Evolutionary conservation across 2,888 invertebrate genomes (phyloP).

Genomic region (Suillia variegata): DNA sequence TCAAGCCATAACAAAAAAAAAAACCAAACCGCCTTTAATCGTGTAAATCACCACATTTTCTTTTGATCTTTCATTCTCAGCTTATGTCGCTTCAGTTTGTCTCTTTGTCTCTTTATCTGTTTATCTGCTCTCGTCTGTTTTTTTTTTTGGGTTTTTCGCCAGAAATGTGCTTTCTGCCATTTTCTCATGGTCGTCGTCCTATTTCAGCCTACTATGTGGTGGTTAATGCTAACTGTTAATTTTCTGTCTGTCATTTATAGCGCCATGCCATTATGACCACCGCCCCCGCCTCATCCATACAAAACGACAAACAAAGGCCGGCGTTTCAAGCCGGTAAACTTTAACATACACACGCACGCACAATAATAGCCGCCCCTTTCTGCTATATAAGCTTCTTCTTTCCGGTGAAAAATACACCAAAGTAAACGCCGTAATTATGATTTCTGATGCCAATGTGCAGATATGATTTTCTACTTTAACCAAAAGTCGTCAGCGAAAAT

Average conservation of each 20-base stretch:
- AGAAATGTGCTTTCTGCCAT: too few relatives aligned
- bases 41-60: too few relatives aligned
- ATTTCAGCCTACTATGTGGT: neutral
- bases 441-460: constrained; percentile 18
- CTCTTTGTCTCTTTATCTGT: constrained; percentile 1
- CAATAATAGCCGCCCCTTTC: neutral
- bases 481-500: too few relatives aligned
- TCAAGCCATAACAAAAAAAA: too few relatives aligned
- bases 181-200: too few relatives aligned
- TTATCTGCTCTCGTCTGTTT: too few relatives aligned
- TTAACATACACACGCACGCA: too few relatives aligned
- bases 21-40: too few relatives aligned
- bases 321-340: too few relatives aligned
- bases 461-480: constrained; percentile 14
- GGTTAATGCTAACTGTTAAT: neutral
- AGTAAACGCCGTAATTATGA: constrained; percentile 21
- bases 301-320: too few relatives aligned
- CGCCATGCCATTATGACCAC: neutral
- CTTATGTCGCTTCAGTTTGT: constrained; percentile 30
- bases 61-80: constrained; percentile 42
- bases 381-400: neutral
- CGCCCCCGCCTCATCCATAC: too few relatives aligned
- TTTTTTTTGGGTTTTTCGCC: too few relatives aligned
- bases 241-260: constrained; percentile 8
- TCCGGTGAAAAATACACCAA: constrained; percentile 1